A percentile compares a stretch with the other conserved stretches of the same genome.
phyloP scores from a whole-genome alignment of 2,113 vertebrate species.

The Neoarius graeffei region DNA sequence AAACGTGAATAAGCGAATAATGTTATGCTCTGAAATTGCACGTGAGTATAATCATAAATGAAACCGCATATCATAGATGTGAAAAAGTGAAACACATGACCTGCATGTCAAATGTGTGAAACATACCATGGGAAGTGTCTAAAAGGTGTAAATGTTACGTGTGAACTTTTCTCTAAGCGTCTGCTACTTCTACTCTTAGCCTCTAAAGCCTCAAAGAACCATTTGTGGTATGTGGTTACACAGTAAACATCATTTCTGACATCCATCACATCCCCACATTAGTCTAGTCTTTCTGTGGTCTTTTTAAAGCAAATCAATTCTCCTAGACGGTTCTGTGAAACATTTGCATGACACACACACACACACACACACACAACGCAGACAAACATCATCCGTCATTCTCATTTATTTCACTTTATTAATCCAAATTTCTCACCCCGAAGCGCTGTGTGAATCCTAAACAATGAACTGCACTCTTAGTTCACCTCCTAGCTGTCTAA shows the following conservation, averaged over 20 bases:
- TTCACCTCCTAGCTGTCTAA: background rate
- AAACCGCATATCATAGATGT: background rate
- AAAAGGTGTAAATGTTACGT: background rate
- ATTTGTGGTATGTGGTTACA: background rate
- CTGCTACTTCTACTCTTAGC: background rate
- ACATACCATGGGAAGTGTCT: background rate
- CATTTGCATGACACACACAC: constrained; percentile 1
- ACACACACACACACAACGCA: background rate
- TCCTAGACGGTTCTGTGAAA: background rate
- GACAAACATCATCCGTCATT: constrained; percentile 21
- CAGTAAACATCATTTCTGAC: constrained; percentile 19
- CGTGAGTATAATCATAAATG: background rate
- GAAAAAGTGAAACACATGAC: background rate
- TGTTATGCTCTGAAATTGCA: background rate
- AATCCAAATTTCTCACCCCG: background rate
- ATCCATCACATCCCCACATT: background rate
- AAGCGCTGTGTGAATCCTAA: constrained; percentile 12
- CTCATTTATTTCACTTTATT: constrained; percentile 23
- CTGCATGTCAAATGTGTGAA: background rate
- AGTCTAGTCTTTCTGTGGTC: constrained; percentile 7
- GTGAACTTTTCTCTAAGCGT: background rate
- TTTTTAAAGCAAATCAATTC: constrained; percentile 18
- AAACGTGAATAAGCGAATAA: background rate
- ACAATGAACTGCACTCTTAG: background rate
- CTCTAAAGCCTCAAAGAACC: background rate